Evolutionary conservation across 2,797 vertebrate genomes (phyloP).

Genomic region (Enteromius mattozi): DNA sequence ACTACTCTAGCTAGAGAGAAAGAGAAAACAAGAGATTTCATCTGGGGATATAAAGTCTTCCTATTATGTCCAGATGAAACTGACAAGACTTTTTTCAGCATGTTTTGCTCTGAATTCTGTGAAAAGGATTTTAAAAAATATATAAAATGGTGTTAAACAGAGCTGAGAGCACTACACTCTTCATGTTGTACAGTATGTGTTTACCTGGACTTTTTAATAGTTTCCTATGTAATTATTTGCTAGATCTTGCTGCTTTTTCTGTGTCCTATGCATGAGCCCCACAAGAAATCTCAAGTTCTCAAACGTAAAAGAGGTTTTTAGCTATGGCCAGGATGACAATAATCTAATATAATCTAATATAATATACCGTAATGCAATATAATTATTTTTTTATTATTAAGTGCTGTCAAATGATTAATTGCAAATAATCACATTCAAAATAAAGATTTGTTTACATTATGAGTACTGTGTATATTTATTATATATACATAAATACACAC

Average conservation of each 20-base stretch:
- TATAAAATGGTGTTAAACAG: not conserved
- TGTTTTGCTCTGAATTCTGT: not conserved
- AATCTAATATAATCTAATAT: not conserved
- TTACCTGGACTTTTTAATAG: not conserved
- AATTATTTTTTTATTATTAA: not conserved
- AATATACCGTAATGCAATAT: not conserved
- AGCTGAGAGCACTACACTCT: not conserved
- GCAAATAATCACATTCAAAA: no score
- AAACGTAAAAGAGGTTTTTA: not conserved
- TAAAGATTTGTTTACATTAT: no score
- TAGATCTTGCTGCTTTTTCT: not conserved
- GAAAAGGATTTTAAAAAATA: not conserved
- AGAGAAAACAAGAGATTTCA: constrained; percentile 12
- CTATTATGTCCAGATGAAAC: constrained; percentile 18
- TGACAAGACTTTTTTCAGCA: not conserved
- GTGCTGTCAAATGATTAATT: no score
- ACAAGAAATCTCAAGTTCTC: not conserved
- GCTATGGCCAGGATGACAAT: not conserved
- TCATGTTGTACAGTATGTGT: not conserved
- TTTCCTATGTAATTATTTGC: not conserved
- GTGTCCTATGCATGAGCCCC: not conserved
- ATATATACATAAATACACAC: no score
- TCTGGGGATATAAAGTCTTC: not conserved
- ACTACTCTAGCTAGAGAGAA: constrained; percentile 52
- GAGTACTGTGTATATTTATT: no score